Conservation (phyloP, 1,140 invertebrate genomes). For the Pogonomyrmex californicus region DNA sequence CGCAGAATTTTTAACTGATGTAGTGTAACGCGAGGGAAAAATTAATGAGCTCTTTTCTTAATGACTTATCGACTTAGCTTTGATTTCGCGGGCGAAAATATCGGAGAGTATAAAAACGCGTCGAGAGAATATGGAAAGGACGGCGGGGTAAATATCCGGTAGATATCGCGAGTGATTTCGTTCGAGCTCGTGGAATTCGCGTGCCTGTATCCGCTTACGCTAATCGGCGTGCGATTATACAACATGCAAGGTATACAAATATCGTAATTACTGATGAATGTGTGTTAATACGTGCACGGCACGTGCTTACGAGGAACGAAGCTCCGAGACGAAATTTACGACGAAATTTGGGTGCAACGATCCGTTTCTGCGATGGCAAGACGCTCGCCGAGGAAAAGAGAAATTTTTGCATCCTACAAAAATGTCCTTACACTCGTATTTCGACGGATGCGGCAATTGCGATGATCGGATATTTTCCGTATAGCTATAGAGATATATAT, state of each 20-base stretch:
- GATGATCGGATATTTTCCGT: slow-evolving; percentile 10
- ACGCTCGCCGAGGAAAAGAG: background rate
- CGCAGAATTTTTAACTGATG: background rate
- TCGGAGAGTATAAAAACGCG: background rate
- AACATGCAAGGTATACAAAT: background rate
- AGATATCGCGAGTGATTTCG: slow-evolving; percentile 42
- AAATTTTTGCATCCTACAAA: background rate
- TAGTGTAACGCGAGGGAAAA: background rate
- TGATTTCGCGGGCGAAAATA: background rate
- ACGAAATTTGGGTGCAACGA: slow-evolving; percentile 22
- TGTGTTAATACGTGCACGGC: slow-evolving; percentile 29
- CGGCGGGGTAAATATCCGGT: slow-evolving; percentile 27
- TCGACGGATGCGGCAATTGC: slow-evolving; percentile 28
- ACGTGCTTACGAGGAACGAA: slow-evolving; percentile 7
- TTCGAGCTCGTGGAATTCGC: background rate
- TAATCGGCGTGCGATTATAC: slow-evolving; percentile 42
- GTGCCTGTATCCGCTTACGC: slow-evolving; percentile 10
- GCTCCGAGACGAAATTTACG: background rate
- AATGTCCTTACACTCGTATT: background rate
- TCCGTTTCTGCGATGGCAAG: slow-evolving; percentile 60
- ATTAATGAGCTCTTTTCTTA: slow-evolving; percentile 24
- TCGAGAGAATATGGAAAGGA: background rate
- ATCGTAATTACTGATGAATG: slow-evolving; percentile 42
- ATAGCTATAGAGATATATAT: slow-evolving; percentile 38
- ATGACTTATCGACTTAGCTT: slow-evolving; percentile 18